A percentile compares a stretch with the other conserved stretches of the same genome.
Conservation (phyloP, 2,113 vertebrate species). For the Sinocyclocheilus grahami region DNA sequence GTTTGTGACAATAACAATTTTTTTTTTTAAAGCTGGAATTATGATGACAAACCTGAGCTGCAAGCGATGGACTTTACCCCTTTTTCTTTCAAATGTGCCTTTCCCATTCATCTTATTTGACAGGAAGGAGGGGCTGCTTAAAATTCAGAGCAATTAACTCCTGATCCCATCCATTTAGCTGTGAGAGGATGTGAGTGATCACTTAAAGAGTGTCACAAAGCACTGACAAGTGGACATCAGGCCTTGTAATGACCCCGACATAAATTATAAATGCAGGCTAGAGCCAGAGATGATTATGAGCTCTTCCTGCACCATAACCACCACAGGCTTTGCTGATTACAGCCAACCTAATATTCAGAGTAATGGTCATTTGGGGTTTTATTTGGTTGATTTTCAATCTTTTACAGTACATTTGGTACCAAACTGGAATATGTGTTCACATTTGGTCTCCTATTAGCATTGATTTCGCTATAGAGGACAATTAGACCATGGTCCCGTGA, state of each 20-base stretch:
- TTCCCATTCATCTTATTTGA: background rate
- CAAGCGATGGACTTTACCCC: background rate
- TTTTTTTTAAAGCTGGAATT: background rate
- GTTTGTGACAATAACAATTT: background rate
- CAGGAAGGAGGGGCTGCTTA: slow-evolving; percentile 14
- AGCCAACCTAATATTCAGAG: background rate
- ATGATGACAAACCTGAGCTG: background rate
- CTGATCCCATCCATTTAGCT: slow-evolving; percentile 44
- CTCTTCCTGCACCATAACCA: background rate
- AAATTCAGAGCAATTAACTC: slow-evolving; percentile 49
- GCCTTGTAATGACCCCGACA: background rate
- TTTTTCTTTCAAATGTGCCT: background rate
- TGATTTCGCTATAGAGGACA: background rate
- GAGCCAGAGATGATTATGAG: background rate
- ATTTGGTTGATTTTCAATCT: background rate
- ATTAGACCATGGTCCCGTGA: background rate
- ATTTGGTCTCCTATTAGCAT: background rate
- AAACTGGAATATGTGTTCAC: background rate
- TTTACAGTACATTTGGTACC: background rate
- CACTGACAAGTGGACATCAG: slow-evolving; percentile 37
- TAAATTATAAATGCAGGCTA: slow-evolving; percentile 30
- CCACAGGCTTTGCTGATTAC: background rate
- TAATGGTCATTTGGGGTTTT: background rate
- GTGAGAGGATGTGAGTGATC: slow-evolving; percentile 11
- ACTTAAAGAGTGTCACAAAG: slow-evolving; percentile 32